phyloP scores from a whole-genome alignment of 2,888 invertebrate genomes.

The Gari tellinella region DNA sequence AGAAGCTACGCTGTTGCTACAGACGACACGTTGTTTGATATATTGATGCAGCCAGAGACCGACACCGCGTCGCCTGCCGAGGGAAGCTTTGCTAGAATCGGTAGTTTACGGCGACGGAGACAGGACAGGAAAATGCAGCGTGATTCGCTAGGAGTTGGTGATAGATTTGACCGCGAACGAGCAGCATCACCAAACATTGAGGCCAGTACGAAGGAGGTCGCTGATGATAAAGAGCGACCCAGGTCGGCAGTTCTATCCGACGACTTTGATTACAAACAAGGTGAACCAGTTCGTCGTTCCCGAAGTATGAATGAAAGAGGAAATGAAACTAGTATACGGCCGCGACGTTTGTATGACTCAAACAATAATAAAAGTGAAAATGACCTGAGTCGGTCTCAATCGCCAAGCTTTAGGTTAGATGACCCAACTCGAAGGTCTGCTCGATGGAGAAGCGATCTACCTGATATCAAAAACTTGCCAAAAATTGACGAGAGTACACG shows the following conservation, averaged over 20 bases:
- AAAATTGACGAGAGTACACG: constrained; percentile 73
- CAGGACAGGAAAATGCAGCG: constrained; percentile 67
- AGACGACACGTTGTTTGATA: constrained; percentile 73
- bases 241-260: constrained; percentile 58
- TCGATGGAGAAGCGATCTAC: constrained; percentile 68
- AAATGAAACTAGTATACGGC: constrained; percentile 8
- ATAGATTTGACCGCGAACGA: constrained; percentile 76
- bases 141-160: constrained; percentile 48
- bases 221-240: constrained; percentile 55
- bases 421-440: constrained; percentile 47
- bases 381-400: constrained; percentile 38
- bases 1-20: constrained; percentile 69
- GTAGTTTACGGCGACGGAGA: constrained; percentile 73
- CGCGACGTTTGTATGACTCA: constrained; percentile 42
- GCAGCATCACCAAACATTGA: constrained; percentile 75
- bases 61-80: constrained; percentile 55
- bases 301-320: constrained; percentile 66
- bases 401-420: constrained; percentile 36
- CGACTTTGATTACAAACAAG: constrained; percentile 53
- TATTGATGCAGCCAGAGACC: constrained; percentile 68
- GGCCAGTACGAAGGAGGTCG: constrained; percentile 45
- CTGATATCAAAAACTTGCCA: constrained; percentile 61
- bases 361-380: constrained; percentile 59
- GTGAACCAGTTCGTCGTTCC: constrained; percentile 57
- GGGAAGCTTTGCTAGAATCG: constrained; percentile 72